Conservation (phyloP, 1,140 invertebrate genomes). For the Calephelis virginiensis region DNA sequence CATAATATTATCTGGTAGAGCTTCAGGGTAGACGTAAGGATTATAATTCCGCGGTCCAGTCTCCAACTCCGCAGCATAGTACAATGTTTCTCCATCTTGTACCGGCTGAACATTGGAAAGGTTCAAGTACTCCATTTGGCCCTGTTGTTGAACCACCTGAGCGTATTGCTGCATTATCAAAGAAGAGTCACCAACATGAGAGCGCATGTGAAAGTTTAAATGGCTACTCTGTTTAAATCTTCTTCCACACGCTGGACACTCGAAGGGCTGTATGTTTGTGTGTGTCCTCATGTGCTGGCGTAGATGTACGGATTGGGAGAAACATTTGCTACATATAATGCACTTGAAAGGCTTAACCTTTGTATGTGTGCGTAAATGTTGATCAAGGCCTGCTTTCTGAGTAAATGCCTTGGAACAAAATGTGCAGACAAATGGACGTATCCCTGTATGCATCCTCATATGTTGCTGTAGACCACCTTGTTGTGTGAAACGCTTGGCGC, state of each 20-base stretch:
- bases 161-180: conserved; percentile 40
- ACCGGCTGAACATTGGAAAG: conserved; percentile 56
- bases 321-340: conserved; percentile 84
- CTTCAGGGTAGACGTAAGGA: background rate
- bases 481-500: conserved; percentile 70
- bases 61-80: conserved; percentile 55
- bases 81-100: conserved; percentile 59
- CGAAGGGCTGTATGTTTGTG: conserved; percentile 87
- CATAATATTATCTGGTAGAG: background rate
- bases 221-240: conserved; percentile 74
- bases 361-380: conserved; percentile 84
- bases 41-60: background rate
- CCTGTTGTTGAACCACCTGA: conserved; percentile 32
- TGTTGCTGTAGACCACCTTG: conserved; percentile 77
- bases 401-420: conserved; percentile 92
- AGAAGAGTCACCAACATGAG: conserved; percentile 47
- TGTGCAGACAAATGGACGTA: conserved; percentile 92
- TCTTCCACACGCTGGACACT: conserved; percentile 81
- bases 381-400: conserved; percentile 82
- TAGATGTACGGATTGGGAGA: conserved; percentile 77
- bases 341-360: conserved; percentile 84
- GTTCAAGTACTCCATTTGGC: conserved; percentile 50
- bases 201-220: conserved; percentile 72
- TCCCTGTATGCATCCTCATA: conserved; percentile 82
- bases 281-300: conserved; percentile 74